Conservation (phyloP, 1,140 invertebrate genomes). For the Drosophila nannoptera region DNA sequence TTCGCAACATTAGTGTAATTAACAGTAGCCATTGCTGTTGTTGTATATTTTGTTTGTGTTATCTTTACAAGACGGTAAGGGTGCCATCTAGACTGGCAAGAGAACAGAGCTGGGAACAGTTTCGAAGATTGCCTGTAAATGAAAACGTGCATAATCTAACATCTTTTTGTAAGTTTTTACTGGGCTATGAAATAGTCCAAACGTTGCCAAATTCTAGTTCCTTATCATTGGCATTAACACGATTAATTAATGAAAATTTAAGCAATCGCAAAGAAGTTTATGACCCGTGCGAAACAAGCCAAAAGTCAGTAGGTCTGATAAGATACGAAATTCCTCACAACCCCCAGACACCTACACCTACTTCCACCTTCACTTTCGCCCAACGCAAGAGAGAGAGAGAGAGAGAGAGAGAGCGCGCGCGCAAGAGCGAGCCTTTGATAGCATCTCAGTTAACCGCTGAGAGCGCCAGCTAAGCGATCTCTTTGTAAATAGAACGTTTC, state of each 20-base stretch:
- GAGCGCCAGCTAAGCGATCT: conserved; percentile 27
- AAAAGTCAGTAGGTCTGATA: conserved; percentile 44
- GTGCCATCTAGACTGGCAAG: no score
- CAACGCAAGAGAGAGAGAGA: conserved; percentile 16
- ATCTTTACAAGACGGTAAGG: no score
- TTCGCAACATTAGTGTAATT: no score
- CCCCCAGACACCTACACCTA: not conserved
- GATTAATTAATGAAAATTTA: conserved; percentile 61
- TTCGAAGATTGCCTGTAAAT: no score
- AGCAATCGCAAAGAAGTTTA: conserved; percentile 12
- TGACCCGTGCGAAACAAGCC: conserved; percentile 19
- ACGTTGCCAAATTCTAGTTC: not conserved
- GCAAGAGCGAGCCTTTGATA: conserved; percentile 34
- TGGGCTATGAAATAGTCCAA: no score
- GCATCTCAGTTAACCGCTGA: conserved; percentile 21
- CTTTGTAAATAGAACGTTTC: conserved; percentile 46
- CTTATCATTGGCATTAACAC: not conserved
- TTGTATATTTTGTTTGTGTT: no score
- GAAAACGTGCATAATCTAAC: no score
- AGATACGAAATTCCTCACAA: conserved; percentile 38
- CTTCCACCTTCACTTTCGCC: conserved; percentile 48
- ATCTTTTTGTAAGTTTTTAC: no score
- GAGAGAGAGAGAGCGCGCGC: conserved; percentile 22
- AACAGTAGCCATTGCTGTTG: no score
- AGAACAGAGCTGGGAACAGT: no score